Evolutionary conservation across 1,140 invertebrate genomes (phyloP).

Genomic region (Charaxes varanes): DNA sequence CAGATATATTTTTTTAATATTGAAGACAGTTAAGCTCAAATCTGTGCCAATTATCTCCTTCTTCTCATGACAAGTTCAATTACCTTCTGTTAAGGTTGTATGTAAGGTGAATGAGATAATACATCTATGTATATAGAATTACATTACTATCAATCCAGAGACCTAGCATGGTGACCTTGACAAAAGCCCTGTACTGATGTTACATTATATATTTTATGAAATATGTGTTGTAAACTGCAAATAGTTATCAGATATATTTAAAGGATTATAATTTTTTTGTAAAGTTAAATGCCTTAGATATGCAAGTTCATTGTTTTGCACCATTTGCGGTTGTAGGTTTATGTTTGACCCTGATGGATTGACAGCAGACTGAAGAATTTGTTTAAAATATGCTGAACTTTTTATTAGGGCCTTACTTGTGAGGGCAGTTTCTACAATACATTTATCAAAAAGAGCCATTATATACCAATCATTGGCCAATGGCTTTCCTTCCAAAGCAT

Average conservation of each 20-base stretch:
- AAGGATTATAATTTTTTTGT: slow-evolving; percentile 47
- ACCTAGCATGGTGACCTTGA: slow-evolving; percentile 1
- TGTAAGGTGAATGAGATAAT: too few relatives aligned
- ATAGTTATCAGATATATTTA: slow-evolving; percentile 40
- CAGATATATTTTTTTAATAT: too few relatives aligned
- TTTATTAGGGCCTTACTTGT: slow-evolving; percentile 45
- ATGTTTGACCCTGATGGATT: slow-evolving; percentile 27
- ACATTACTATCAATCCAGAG: too few relatives aligned
- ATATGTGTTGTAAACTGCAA: slow-evolving; percentile 26
- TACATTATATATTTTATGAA: slow-evolving; percentile 4
- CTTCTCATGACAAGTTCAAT: too few relatives aligned
- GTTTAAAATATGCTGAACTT: slow-evolving; percentile 21
- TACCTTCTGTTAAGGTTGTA: too few relatives aligned
- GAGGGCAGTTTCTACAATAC: slow-evolving; percentile 48
- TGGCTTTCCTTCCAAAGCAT: slow-evolving; percentile 57
- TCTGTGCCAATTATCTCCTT: too few relatives aligned
- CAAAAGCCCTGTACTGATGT: too few relatives aligned
- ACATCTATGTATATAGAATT: too few relatives aligned
- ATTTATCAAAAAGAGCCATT: slow-evolving; percentile 36
- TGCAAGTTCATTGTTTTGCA: slow-evolving; percentile 30
- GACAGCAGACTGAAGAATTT: slow-evolving; percentile 26
- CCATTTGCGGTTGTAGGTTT: too few relatives aligned
- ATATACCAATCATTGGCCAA: slow-evolving; percentile 31
- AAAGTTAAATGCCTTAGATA: slow-evolving; percentile 32
- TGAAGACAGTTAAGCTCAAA: too few relatives aligned